A percentile compares a stretch with the other conserved stretches of the same genome.
Conservation (phyloP, 2,888 invertebrate genomes). For the Drosophila fungiperda region DNA sequence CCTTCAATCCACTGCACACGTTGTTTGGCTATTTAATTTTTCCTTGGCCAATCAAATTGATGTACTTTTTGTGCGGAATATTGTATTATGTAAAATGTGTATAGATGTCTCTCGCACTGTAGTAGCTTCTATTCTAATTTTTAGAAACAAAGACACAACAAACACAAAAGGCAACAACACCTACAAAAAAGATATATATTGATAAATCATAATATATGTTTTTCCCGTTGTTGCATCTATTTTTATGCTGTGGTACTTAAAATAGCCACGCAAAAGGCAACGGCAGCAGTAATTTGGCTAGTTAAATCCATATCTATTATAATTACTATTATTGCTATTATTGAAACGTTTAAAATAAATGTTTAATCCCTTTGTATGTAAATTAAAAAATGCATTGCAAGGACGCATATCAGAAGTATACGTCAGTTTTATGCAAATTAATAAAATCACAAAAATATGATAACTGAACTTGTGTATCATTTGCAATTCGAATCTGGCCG, state of each 20-base stretch:
- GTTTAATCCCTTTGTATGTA: conserved; percentile 78
- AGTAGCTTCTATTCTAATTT: conserved; percentile 43
- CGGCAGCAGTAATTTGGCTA: conserved; percentile 67
- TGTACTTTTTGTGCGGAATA: conserved; percentile 38
- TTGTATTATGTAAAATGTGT: conserved; percentile 71
- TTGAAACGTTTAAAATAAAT: conserved; percentile 67
- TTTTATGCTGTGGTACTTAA: conserved; percentile 75
- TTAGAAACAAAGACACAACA: conserved; percentile 38
- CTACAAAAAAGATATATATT: conserved; percentile 20
- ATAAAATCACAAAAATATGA: conserved; percentile 53
- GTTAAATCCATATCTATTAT: conserved; percentile 64
- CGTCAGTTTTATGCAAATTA: conserved; percentile 73
- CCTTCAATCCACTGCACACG: conserved; percentile 50
- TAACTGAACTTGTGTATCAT: background rate
- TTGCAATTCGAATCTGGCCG: background rate
- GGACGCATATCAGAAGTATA: conserved; percentile 53
- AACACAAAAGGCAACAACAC: conserved; percentile 27
- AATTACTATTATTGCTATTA: conserved; percentile 68
- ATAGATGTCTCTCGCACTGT: conserved; percentile 52
- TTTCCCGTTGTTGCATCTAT: conserved; percentile 52
- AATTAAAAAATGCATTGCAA: conserved; percentile 64
- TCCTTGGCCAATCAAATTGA: conserved; percentile 38
- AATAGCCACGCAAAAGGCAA: conserved; percentile 54
- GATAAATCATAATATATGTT: conserved; percentile 62
- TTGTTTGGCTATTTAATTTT: conserved; percentile 28